Evolutionary conservation across 2,888 invertebrate species (phyloP).

Genomic region (Mycalesis mineus): DNA sequence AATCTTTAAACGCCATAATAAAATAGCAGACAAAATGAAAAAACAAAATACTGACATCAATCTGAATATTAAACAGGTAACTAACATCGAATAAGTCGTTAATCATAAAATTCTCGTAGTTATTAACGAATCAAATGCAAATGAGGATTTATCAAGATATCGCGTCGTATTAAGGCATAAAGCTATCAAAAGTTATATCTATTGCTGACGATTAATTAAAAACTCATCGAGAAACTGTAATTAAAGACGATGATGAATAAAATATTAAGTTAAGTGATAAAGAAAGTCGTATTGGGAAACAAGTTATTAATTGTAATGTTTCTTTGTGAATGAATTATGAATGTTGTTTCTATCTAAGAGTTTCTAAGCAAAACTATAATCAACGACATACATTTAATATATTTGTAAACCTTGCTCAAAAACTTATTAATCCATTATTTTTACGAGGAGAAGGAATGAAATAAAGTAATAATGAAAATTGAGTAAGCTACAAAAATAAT

Average conservation of each 20-base stretch:
- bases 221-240: constrained; percentile 3
- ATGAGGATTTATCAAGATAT: constrained; percentile 24
- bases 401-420: too few species aligned
- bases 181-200: constrained; percentile 18
- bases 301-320: neutral
- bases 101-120: constrained; percentile 4
- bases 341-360: neutral
- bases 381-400: neutral
- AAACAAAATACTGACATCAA: constrained; percentile 24
- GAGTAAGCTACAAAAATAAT: too few species aligned
- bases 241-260: constrained; percentile 10
- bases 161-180: constrained; percentile 21
- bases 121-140: constrained; percentile 22
- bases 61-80: too few species aligned
- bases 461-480: too few species aligned
- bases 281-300: neutral
- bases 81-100: neutral
- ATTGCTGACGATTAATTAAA: constrained; percentile 11
- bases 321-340: neutral
- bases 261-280: constrained; percentile 7
- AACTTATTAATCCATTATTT: too few species aligned
- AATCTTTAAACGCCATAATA: too few species aligned
- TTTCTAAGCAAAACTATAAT: neutral
- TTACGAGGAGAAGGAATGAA: too few species aligned
- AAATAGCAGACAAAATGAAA: constrained; percentile 18